Conservation (phyloP, 2,888 invertebrate species). For the Drosophila hamatofila region DNA sequence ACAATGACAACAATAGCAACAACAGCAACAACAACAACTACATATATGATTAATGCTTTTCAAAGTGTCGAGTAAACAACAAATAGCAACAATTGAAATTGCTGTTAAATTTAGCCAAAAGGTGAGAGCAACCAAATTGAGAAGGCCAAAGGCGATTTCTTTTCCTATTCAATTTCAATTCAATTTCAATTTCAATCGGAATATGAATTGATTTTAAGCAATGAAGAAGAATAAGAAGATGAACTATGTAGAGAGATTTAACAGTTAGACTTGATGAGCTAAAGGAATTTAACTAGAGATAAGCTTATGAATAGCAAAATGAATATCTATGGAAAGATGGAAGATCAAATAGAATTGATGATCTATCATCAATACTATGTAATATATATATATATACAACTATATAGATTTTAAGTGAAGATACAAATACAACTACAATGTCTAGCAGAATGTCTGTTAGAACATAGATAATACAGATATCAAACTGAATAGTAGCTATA, state of each 20-base stretch:
- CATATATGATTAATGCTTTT: constrained; percentile 51
- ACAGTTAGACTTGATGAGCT: not conserved
- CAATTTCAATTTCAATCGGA: constrained; percentile 3
- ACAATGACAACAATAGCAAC: constrained; percentile 12
- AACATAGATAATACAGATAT: too few species aligned
- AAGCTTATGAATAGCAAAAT: too few species aligned
- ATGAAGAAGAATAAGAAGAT: not conserved
- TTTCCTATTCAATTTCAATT: constrained; percentile 9
- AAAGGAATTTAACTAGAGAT: too few species aligned
- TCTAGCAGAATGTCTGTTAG: too few species aligned
- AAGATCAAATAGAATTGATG: too few species aligned
- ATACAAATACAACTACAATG: too few species aligned
- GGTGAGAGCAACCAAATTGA: constrained; percentile 22
- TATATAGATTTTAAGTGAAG: too few species aligned
- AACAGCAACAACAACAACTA: constrained; percentile 11
- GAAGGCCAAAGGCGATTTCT: constrained; percentile 13
- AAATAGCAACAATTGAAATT: constrained; percentile 23
- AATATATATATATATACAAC: too few species aligned
- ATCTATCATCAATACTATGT: too few species aligned
- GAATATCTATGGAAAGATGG: too few species aligned
- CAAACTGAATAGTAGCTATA: not conserved
- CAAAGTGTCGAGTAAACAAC: constrained; percentile 40
- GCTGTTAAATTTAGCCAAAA: constrained; percentile 49
- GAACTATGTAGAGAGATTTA: not conserved
- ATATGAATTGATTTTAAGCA: not conserved